Evolutionary conservation across 2,888 invertebrate species (phyloP).

Genomic region (Lasius fuliginosus): DNA sequence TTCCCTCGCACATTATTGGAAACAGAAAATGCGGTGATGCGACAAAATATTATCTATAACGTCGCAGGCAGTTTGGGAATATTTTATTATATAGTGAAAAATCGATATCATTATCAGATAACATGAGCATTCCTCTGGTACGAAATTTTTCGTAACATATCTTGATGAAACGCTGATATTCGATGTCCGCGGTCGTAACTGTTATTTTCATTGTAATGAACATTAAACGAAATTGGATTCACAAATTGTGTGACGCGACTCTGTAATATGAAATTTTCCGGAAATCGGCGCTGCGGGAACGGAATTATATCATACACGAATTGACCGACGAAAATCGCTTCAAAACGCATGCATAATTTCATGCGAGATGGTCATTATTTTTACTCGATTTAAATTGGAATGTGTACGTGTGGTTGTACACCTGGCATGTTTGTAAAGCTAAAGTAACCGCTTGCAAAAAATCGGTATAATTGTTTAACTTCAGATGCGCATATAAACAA

Average conservation of each 20-base stretch:
- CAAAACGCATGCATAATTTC: slow-evolving; percentile 20
- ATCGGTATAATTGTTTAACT: background rate
- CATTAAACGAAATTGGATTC: slow-evolving; percentile 57
- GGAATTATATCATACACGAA: slow-evolving; percentile 45
- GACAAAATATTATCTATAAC: background rate
- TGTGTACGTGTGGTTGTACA: background rate
- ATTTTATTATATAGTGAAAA: background rate
- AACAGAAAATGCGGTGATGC: background rate
- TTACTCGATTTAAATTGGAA: slow-evolving; percentile 31
- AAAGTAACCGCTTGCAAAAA: background rate
- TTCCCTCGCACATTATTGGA: slow-evolving; percentile 13
- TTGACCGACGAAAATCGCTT: slow-evolving; percentile 46
- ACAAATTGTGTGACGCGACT: slow-evolving; percentile 45
- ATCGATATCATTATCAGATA: background rate
- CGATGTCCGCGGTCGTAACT: slow-evolving; percentile 15
- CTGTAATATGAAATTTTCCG: slow-evolving; percentile 52
- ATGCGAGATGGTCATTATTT: slow-evolving; percentile 14
- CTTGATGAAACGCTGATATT: background rate
- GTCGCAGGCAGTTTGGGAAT: background rate
- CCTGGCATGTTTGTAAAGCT: slow-evolving; percentile 16
- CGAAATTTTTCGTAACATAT: slow-evolving; percentile 11
- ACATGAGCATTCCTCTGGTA: background rate
- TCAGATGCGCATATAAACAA: background rate
- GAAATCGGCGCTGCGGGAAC: slow-evolving; percentile 41
- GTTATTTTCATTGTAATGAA: slow-evolving; percentile 52